These are phyloP conservation scores for rabbit (Oryctolagus cuniculus) DNA, from an alignment of 2,113 vertebrate species.

Conservation along the genomic window mOryCun1.1 NC_091446.1:76603501-76604000, in stretches of 20 bases:
- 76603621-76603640: background rate
- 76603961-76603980: fast-evolving
- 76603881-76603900: background rate
- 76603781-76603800: background rate
- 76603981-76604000: background rate
- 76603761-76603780: background rate
- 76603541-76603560: background rate
- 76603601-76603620: background rate
- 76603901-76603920: background rate
- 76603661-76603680: background rate
- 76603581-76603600: conserved; percentile 18
- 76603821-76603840: too few species aligned
- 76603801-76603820: background rate
- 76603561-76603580: conserved; percentile 29
- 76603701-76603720: background rate
- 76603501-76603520: background rate
- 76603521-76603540: background rate
- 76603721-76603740: background rate
- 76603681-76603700: background rate
- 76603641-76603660: background rate
- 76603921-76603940: background rate
- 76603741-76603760: background rate
- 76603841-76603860: background rate
- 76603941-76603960: background rate
- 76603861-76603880: background rate